Evolutionary conservation across 2,888 invertebrate genomes (phyloP), one percentile per base, ranked within the genome.

Genomic region (Drosophila seclusa): DNA sequence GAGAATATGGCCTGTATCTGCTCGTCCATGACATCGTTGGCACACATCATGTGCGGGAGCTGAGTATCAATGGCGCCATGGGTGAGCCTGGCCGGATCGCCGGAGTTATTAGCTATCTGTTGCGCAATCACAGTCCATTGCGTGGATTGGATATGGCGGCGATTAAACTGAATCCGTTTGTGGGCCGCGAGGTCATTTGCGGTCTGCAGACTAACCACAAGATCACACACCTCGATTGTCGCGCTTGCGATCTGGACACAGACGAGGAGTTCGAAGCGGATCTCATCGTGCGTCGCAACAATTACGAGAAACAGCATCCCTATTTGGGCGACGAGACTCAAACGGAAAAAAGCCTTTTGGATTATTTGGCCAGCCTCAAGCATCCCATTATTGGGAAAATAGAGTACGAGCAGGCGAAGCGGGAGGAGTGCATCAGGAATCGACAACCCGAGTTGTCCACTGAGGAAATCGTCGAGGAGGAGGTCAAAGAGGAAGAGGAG

Each of bases 271-370:
- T 73, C 5, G 91, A 92, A 36, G 77, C 90, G 4, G 86, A 87
- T 1, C 10, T 92, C 1, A 73, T 91, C 6, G 18, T 92, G 29
- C 78, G 87, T n/a, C 87, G 92, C 0, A 92, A 92, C 66, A 66
- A 73, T 4, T 91, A 76, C 40, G 40, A 59, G 27, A 18, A 10
- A 4, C 24, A 50, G 21, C 42, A 89, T 70, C 69, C 83, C 0
- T 90, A 80, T 29, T 42, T 91, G 34, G 80, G 80, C 0, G 80
- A 90, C 54, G 29, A 52, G 0, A 70, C 74, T 5, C 77, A 78
- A 59, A 87, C 89, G 2, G 69, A 80, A 29, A 73, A 76, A 29
- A 82, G 87, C n/a, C 71, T 92, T 0, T 53, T 68, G 6, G 70
- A 76, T 6, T 83, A 68, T 57, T 34, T 91, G 11, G 73, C 58